phyloP scores from a whole-genome alignment of 2,888 invertebrate species.

The Apotomis capreana region DNA sequence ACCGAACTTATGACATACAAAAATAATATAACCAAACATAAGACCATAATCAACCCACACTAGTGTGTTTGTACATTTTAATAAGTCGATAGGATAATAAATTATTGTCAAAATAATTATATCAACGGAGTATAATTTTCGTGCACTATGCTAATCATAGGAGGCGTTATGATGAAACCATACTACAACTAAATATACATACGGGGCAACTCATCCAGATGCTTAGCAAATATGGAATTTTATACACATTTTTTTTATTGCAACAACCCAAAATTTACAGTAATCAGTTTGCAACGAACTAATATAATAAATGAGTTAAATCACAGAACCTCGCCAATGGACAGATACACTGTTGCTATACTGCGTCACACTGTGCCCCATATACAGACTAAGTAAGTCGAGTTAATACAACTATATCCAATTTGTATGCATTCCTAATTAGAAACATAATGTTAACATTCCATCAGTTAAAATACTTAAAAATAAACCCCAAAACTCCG shows the following conservation, averaged over 20 bases:
- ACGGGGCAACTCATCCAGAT: constrained; percentile 65
- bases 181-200: constrained; percentile 64
- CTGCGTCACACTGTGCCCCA: constrained; percentile 58
- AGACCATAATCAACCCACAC: constrained; percentile 46
- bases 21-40: constrained; percentile 38
- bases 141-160: constrained; percentile 30
- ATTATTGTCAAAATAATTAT: constrained; percentile 48
- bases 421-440: constrained; percentile 43
- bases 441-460: constrained; percentile 64
- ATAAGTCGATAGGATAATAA: constrained; percentile 51
- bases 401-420: constrained; percentile 61
- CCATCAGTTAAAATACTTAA: constrained; percentile 68
- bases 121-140: constrained; percentile 33
- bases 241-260: constrained; percentile 72
- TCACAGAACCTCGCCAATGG: constrained; percentile 62
- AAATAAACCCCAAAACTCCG: constrained; percentile 67
- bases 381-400: constrained; percentile 58
- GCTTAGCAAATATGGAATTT: constrained; percentile 65
- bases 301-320: constrained; percentile 61
- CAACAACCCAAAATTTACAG: constrained; percentile 80
- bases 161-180: constrained; percentile 54
- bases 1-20: constrained; percentile 25
- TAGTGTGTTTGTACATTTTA: constrained; percentile 65
- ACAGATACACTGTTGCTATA: constrained; percentile 42
- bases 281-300: constrained; percentile 57